These are phyloP conservation scores for Synanthedon formicaeformis DNA, from an alignment of 2,888 invertebrate genomes.

Conservation along the genomic window DNA sequence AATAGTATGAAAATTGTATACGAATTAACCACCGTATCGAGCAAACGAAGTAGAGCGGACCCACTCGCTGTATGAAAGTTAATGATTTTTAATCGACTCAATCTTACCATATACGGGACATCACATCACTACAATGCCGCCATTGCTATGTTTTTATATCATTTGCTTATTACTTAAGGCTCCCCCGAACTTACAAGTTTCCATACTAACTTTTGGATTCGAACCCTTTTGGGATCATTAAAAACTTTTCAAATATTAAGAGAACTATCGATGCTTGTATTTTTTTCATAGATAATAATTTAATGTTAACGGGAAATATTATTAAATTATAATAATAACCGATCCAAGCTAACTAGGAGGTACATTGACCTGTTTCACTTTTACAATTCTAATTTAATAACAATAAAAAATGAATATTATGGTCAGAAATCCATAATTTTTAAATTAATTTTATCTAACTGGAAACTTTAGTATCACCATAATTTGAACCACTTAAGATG, in stretches of 20 bases:
- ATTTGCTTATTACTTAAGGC: slow-evolving; percentile 7
- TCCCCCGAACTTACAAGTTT: background rate
- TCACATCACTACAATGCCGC: slow-evolving; percentile 30
- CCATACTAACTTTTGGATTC: too few species aligned
- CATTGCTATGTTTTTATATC: background rate
- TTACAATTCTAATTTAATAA: too few species aligned
- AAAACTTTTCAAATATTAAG: background rate
- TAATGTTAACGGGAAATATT: too few species aligned
- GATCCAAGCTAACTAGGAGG: too few species aligned
- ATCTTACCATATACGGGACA: slow-evolving; percentile 30
- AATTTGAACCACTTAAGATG: too few species aligned
- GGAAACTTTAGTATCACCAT: too few species aligned
- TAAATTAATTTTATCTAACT: too few species aligned
- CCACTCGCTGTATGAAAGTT: slow-evolving; percentile 35
- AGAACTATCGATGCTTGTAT: background rate
- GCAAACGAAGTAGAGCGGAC: slow-evolving; percentile 18
- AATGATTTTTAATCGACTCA: slow-evolving; percentile 50
- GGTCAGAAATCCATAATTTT: too few species aligned
- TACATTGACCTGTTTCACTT: too few species aligned
- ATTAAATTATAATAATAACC: too few species aligned
- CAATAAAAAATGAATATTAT: too few species aligned
- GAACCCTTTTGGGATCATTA: background rate
- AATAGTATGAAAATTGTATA: background rate
- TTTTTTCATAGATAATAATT: too few species aligned
- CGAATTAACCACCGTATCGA: slow-evolving; percentile 5